These are phyloP conservation scores for Hydractinia symbiolongicarpus DNA, from an alignment of 30 jellyfish, hydroid and myxozoan species.

Conservation along the genomic window DNA sequence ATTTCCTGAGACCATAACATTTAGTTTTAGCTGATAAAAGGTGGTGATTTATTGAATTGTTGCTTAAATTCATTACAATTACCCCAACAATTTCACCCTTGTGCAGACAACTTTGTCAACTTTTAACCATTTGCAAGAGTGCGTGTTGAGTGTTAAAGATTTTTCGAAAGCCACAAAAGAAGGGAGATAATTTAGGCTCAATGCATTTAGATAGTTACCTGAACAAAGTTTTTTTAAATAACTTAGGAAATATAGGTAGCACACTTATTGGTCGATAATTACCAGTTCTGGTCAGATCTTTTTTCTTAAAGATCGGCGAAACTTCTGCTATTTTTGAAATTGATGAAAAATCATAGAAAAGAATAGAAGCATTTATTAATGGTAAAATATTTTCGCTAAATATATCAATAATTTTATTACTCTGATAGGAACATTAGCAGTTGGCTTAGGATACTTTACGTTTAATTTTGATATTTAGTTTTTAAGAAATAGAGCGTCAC, in stretches of 20 bases:
- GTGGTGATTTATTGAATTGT: too few species aligned
- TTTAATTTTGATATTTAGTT: too few species aligned
- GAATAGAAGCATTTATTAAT: too few species aligned
- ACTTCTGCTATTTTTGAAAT: background rate
- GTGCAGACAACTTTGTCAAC: background rate
- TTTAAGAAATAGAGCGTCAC: too few species aligned
- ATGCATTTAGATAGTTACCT: background rate
- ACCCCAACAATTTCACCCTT: background rate
- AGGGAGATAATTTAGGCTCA: constrained; percentile 1
- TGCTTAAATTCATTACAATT: too few species aligned
- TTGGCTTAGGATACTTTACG: too few species aligned
- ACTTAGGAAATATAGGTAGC: background rate
- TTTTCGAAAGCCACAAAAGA: background rate
- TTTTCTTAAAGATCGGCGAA: background rate
- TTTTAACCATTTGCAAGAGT: background rate
- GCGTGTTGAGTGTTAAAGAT: background rate
- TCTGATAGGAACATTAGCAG: too few species aligned
- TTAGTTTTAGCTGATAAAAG: too few species aligned
- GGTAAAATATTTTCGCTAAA: too few species aligned
- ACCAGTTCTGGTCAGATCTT: background rate
- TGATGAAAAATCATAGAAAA: background rate
- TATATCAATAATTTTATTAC: too few species aligned
- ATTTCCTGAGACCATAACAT: too few species aligned
- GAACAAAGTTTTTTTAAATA: background rate
- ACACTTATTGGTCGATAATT: constrained; percentile 10